These are phyloP conservation scores for Cottoperca gobio DNA, from an alignment of 2,797 vertebrate species.

Conservation along the genomic window DNA sequence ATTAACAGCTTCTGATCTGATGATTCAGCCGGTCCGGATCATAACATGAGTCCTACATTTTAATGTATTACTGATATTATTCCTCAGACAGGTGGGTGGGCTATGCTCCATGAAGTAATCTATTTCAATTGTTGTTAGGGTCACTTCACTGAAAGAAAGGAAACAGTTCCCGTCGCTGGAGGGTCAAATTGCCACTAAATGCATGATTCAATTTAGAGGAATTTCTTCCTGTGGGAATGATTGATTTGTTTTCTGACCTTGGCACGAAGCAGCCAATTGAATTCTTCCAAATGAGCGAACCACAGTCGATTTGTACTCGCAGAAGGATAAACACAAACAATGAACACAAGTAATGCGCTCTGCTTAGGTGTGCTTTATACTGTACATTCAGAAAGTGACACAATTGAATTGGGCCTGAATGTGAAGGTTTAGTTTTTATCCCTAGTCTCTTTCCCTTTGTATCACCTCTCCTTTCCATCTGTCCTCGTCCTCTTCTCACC, in stretches of 20 bases:
- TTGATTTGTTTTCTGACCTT: constrained; percentile 66
- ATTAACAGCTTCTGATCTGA: background rate
- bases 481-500: background rate
- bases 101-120: constrained; percentile 18
- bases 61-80: background rate
- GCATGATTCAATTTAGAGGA: constrained; percentile 45
- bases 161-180: background rate
- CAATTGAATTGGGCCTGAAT: constrained; percentile 12
- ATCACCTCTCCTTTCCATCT: background rate
- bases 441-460: background rate
- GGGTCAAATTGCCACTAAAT: constrained; percentile 41
- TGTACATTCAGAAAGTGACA: constrained; percentile 12
- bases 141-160: constrained; percentile 23
- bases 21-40: background rate
- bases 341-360: constrained; percentile 25
- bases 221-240: constrained; percentile 58
- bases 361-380: constrained; percentile 18
- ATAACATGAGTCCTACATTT: background rate
- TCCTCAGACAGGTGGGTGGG: background rate
- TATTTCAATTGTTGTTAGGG: constrained; percentile 15
- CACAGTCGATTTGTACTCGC: constrained; percentile 33
- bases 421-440: constrained; percentile 14
- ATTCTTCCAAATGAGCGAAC: constrained; percentile 45
- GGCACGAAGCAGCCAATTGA: constrained; percentile 41
- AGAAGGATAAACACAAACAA: constrained; percentile 19